Conservation (phyloP, 2,797 vertebrate genomes). For the Myotis daubentonii region DNA sequence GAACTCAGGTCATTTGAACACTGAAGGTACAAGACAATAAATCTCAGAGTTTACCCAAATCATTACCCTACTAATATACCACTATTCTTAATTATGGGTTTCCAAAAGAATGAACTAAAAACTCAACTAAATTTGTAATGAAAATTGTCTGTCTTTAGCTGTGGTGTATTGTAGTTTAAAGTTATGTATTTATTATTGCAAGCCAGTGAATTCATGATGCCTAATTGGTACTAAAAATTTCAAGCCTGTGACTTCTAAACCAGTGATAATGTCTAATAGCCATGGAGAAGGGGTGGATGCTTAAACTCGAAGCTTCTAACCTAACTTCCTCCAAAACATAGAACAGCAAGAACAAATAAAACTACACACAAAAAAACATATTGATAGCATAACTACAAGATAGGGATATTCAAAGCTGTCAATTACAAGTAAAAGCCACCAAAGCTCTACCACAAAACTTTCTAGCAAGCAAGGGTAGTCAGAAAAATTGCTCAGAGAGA, state of each 20-base stretch:
- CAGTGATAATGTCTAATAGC: not conserved
- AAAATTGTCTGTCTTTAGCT: not conserved
- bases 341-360: not conserved
- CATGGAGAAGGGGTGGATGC: not conserved
- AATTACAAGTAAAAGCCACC: conserved; percentile 10
- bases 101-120: not conserved
- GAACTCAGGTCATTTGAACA: not conserved
- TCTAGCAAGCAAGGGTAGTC: not conserved
- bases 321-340: not conserved
- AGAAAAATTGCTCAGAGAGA: not conserved
- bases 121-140: not conserved
- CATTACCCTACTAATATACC: not conserved
- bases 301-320: not conserved
- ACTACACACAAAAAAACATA: not conserved
- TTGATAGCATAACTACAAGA: not conserved
- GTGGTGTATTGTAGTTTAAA: not conserved
- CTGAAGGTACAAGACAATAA: not conserved
- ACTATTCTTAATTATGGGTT: not conserved
- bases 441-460: not conserved
- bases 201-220: not conserved
- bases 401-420: not conserved
- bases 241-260: not conserved
- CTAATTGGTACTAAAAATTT: not conserved
- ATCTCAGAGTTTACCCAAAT: not conserved
- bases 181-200: not conserved